phyloP scores from a whole-genome alignment of 2,888 invertebrate genomes.

The Catocala nupta region DNA sequence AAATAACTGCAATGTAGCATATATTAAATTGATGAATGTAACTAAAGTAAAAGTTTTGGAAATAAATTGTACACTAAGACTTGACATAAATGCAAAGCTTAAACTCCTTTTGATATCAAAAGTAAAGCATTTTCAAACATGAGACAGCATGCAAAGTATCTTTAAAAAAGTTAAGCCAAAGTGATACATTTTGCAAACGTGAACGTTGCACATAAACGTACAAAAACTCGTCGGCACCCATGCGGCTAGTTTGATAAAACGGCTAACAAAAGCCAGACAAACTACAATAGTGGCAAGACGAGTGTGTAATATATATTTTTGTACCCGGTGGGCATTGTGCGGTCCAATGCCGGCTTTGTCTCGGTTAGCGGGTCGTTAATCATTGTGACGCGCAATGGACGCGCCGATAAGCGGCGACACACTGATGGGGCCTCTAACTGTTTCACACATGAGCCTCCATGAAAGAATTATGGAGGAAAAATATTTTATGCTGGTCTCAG shows the following conservation, averaged over 20 bases:
- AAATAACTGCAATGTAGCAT: too few relatives aligned
- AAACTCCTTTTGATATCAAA: neutral
- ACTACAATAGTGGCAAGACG: constrained; percentile 58
- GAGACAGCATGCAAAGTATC: constrained; percentile 11
- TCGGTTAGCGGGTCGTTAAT: constrained; percentile 65
- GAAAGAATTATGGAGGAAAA: constrained; percentile 31
- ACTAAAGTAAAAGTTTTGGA: too few relatives aligned
- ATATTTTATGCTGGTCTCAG: constrained; percentile 31
- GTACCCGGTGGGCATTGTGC: constrained; percentile 48
- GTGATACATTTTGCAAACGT: constrained; percentile 31
- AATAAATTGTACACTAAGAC: too few relatives aligned
- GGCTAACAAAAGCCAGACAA: constrained; percentile 60
- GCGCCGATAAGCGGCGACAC: constrained; percentile 60
- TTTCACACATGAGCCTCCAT: constrained; percentile 31
- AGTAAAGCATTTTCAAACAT: constrained; percentile 10
- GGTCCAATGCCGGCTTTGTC: constrained; percentile 64
- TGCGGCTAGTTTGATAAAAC: constrained; percentile 50
- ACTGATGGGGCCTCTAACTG: constrained; percentile 34
- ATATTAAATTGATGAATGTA: too few relatives aligned
- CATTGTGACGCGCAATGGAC: constrained; percentile 67
- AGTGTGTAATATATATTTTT: constrained; percentile 61
- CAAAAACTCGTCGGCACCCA: constrained; percentile 35
- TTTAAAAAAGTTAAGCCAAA: constrained; percentile 28
- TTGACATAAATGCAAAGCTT: too few relatives aligned
- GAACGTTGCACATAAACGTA: constrained; percentile 35